Evolutionary conservation across 2,113 vertebrate species (phyloP).

Genomic region (Trematomus loennbergii): DNA sequence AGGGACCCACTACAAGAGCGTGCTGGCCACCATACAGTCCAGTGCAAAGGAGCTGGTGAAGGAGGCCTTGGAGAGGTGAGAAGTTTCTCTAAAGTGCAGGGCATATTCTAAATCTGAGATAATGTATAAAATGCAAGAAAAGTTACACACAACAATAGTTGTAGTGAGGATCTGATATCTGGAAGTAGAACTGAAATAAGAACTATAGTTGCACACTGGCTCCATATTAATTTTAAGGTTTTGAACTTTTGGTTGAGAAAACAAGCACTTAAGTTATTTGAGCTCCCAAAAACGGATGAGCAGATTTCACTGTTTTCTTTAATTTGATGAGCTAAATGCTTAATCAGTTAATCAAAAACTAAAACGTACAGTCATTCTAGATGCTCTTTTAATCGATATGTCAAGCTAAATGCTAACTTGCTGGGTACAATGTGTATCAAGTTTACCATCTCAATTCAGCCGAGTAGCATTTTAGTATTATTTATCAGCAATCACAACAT

Average conservation of each 20-base stretch:
- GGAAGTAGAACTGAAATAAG: no score
- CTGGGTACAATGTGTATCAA: not conserved
- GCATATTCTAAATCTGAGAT: no score
- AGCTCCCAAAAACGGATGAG: not conserved
- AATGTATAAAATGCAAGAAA: no score
- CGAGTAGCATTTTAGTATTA: not conserved
- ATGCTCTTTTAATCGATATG: not conserved
- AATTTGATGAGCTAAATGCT: not conserved
- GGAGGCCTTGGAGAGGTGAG: conserved; percentile 86
- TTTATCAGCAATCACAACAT: not conserved
- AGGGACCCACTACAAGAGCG: conserved; percentile 85
- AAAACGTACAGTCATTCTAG: not conserved
- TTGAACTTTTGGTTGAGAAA: no score
- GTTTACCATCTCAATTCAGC: not conserved
- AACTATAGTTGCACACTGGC: no score
- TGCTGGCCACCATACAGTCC: conserved; percentile 83
- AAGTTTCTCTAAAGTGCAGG: no score
- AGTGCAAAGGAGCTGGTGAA: conserved; percentile 84
- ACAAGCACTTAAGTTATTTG: not conserved
- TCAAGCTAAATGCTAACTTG: not conserved
- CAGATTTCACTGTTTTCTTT: not conserved
- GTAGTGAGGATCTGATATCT: no score
- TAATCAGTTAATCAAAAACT: not conserved
- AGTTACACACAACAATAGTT: no score
- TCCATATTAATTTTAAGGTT: no score